Base-by-base conservation (phyloP, 2,797 vertebrate genomes). In the Enteromius anoplus region DNA sequence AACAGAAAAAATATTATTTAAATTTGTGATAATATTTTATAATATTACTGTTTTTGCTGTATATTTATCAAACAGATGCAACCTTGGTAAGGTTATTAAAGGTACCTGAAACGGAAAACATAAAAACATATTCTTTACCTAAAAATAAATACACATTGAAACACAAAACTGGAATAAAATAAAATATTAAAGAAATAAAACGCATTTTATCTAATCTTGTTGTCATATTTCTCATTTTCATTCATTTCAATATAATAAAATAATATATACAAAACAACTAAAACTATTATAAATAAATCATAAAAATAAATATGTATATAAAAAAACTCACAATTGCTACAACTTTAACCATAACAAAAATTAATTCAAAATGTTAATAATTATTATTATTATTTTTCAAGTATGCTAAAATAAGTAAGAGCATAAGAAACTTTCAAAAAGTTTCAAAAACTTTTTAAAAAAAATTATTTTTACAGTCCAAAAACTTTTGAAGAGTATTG, bases 41-140 rank as follows among this genome's bases (percentile, higher is more conserved):
- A 49, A 49, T 49, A 71, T 47, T 71, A 29, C 69, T 29, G 69
- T 70, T 47, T 60, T 26, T 70, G 23, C n/a, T 47, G n/a, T 70
- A 9, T 47, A 26, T 14, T 45, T 26, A 70, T 70, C 3, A 26
- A 70, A 42, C 23, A 26, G 14, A 47, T 17, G n/a, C 14, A 6
- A 23, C n/a, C 12, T 23, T 23, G 40, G n/a, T 7, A 14, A 69
- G 53, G 21, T 23, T 14, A 26, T 62, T 14, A 62, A 26, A 26
- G 2, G 26, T 26, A 29, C 26, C 26, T 29, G 23, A 64, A 64
- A 17, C 60, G 1, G 6, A 64, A 12, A 64, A 1, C 60, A 7
- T 32, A 29, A 62, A 29, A 3, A 29, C n/a, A 15, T 15, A 29
- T 62, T 15, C 2, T 12, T 64, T 7, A 15, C 26, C 26, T 64